Evolutionary conservation across 2,888 invertebrate species (phyloP).

Genomic region (Epicampocera succincta): DNA sequence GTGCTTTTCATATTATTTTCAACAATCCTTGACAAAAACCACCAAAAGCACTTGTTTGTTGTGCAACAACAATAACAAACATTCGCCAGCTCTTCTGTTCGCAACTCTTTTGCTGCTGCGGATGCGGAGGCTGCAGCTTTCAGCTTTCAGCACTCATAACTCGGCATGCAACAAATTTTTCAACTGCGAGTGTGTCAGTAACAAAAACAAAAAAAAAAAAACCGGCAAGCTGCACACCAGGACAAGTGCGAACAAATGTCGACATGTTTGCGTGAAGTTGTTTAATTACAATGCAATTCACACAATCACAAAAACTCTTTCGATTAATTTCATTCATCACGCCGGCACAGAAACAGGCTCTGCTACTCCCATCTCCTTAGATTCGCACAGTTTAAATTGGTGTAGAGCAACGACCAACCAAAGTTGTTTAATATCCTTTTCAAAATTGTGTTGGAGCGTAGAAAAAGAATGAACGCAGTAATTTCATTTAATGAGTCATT

Average conservation of each 20-base stretch:
- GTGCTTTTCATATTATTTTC: constrained; percentile 70
- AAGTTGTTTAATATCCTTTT: constrained; percentile 40
- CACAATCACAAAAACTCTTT: constrained; percentile 53
- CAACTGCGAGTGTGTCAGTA: background rate
- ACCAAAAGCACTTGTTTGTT: constrained; percentile 60
- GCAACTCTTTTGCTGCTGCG: constrained; percentile 14
- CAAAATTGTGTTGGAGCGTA: constrained; percentile 2
- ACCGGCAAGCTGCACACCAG: background rate
- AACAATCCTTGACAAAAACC: constrained; percentile 67
- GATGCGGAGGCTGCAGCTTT: constrained; percentile 27
- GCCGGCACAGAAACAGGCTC: background rate
- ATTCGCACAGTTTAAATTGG: background rate
- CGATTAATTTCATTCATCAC: constrained; percentile 61
- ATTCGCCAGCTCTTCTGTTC: constrained; percentile 14
- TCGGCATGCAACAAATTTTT: constrained; percentile 50
- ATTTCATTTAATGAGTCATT: constrained; percentile 54
- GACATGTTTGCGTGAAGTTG: constrained; percentile 7
- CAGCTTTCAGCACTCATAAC: constrained; percentile 47
- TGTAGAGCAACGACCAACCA: background rate
- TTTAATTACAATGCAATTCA: constrained; percentile 31
- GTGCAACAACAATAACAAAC: constrained; percentile 34
- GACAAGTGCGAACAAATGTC: background rate
- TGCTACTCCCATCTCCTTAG: background rate
- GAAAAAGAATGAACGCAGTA: constrained; percentile 7
- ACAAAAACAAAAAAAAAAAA: constrained; percentile 10